These are phyloP conservation scores for Aporophyla lueneburgensis DNA, from an alignment of 2,888 invertebrate species.

Conservation along the genomic window DNA sequence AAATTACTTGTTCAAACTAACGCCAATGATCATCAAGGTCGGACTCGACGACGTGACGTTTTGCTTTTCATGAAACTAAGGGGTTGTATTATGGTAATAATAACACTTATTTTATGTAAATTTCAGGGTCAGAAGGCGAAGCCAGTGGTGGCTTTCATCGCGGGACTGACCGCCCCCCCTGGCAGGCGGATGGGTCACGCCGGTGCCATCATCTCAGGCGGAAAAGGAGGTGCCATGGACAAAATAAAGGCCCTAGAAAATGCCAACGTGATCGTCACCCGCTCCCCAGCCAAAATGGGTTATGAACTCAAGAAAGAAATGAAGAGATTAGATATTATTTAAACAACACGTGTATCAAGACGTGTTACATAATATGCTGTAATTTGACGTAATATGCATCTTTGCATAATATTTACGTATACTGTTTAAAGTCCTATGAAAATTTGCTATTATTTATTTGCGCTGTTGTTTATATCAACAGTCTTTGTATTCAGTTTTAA, in stretches of 20 bases:
- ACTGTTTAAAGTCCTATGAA: slow-evolving; percentile 82
- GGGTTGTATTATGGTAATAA: slow-evolving; percentile 4
- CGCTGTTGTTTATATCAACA: slow-evolving; percentile 74
- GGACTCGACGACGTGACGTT: not conserved
- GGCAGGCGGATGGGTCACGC: slow-evolving; percentile 99
- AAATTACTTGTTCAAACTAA: not conserved
- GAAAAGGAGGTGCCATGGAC: slow-evolving; percentile 99
- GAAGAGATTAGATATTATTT: slow-evolving; percentile 94
- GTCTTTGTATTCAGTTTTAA: slow-evolving; percentile 60
- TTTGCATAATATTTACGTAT: slow-evolving; percentile 66
- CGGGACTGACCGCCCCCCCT: slow-evolving; percentile 99
- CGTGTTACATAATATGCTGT: slow-evolving; percentile 26
- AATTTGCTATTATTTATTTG: slow-evolving; percentile 85
- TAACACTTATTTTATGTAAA: slow-evolving; percentile 42
- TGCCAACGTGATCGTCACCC: slow-evolving; percentile 98
- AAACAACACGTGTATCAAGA: slow-evolving; percentile 71
- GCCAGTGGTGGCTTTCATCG: slow-evolving; percentile 99
- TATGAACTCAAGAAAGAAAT: slow-evolving; percentile 96
- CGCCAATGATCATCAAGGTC: not conserved
- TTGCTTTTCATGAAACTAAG: not conserved
- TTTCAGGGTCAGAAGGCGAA: slow-evolving; percentile 96
- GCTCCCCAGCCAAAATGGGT: slow-evolving; percentile 99
- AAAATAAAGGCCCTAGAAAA: slow-evolving; percentile 98
- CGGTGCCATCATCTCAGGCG: slow-evolving; percentile 99
- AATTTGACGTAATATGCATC: slow-evolving; percentile 56